phyloP scores from a whole-genome alignment of 35 echinoderm and acorn worm genomes.

The Patiria miniata region DNA sequence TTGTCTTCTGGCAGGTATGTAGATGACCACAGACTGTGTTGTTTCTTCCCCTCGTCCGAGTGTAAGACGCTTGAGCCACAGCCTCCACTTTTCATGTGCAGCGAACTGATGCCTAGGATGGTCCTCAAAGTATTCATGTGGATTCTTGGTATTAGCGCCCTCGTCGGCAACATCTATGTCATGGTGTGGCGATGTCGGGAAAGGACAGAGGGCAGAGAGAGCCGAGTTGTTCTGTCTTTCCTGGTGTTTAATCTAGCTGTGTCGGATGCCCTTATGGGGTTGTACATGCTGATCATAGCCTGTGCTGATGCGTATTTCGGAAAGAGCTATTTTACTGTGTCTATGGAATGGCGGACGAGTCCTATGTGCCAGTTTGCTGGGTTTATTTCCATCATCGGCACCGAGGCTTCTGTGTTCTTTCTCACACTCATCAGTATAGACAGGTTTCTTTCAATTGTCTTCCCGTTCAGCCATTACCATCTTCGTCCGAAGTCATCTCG shows the following conservation, averaged over 20 bases:
- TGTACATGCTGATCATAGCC: constrained; percentile 76
- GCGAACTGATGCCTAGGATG: constrained; percentile 23
- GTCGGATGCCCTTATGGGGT: constrained; percentile 74
- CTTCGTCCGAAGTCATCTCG: constrained; percentile 46
- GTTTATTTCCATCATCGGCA: constrained; percentile 64
- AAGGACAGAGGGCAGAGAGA: not conserved
- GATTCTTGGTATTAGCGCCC: constrained; percentile 47
- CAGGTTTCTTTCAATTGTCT: constrained; percentile 68
- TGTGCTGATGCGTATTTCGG: constrained; percentile 54
- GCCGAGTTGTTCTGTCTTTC: constrained; percentile 39
- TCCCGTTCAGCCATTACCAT: constrained; percentile 63
- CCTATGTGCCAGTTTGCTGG: constrained; percentile 54
- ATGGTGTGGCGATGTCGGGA: constrained; percentile 21
- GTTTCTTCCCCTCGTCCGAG: constrained; percentile 32
- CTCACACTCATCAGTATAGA: constrained; percentile 70
- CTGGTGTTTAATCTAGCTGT: constrained; percentile 70
- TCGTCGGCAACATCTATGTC: constrained; percentile 41
- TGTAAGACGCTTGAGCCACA: constrained; percentile 49
- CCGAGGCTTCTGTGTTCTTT: constrained; percentile 71
- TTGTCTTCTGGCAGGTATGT: not conserved
- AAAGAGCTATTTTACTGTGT: constrained; percentile 54
- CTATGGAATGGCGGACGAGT: constrained; percentile 55
- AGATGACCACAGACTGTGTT: constrained; percentile 48
- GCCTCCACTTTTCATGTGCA: constrained; percentile 43
- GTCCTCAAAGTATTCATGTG: constrained; percentile 54